phyloP scores from a whole-genome alignment of 2,113 vertebrate species.

The Nothobranchius kuhntae region DNA sequence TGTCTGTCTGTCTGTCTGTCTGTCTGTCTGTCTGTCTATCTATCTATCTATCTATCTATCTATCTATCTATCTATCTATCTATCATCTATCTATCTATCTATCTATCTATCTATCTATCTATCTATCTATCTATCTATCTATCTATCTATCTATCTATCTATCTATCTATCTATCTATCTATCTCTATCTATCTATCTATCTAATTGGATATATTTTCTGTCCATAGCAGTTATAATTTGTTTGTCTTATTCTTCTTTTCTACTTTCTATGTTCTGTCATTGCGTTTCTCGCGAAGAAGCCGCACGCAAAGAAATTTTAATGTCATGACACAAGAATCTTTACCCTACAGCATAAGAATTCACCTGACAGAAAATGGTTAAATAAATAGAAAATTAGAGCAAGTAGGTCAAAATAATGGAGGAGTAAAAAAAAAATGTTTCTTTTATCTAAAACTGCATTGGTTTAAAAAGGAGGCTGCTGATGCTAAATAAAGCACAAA shows the following conservation, averaged over 20 bases:
- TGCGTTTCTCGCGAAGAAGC: background rate
- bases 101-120: too few species aligned
- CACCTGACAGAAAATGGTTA: background rate
- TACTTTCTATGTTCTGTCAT: background rate
- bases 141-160: too few species aligned
- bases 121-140: too few species aligned
- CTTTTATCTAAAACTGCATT: too few species aligned
- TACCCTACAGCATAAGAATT: background rate
- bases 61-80: too few species aligned
- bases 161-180: too few species aligned
- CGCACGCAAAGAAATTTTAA: background rate
- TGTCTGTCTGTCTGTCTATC: too few species aligned
- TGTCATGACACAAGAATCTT: background rate
- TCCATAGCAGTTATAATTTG: background rate
- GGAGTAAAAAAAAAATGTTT: too few species aligned
- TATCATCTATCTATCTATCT: too few species aligned
- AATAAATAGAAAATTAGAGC: background rate
- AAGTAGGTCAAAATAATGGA: background rate
- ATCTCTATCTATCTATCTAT: too few species aligned
- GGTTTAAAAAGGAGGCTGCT: background rate
- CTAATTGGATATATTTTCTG: background rate
- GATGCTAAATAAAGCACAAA: background rate
- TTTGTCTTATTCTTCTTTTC: background rate
- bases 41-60: too few species aligned
- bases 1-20: too few species aligned